Conservation (phyloP, 2,797 vertebrate genomes). For the Brachymystax lenok region DNA sequence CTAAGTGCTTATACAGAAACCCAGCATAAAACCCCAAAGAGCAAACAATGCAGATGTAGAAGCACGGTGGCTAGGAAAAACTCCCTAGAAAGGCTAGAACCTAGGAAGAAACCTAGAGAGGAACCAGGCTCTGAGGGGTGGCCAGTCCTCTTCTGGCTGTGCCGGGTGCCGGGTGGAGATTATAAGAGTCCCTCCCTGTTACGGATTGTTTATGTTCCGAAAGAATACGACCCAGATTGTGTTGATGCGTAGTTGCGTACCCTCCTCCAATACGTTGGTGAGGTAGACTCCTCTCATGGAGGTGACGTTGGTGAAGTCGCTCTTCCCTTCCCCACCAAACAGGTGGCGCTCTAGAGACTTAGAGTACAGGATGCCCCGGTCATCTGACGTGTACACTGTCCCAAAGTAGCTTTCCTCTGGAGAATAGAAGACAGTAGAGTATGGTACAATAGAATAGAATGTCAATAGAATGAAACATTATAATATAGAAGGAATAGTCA, state of each 20-base stretch:
- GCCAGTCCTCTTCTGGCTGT: too few relatives aligned
- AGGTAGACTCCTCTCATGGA: constrained; percentile 81
- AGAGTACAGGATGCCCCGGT: constrained; percentile 79
- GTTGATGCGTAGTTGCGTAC: constrained; percentile 41
- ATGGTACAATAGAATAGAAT: neutral
- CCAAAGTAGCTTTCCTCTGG: constrained; percentile 77
- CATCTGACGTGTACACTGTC: constrained; percentile 82
- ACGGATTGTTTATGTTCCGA: neutral
- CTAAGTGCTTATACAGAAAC: too few relatives aligned
- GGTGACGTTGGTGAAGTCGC: constrained; percentile 81
- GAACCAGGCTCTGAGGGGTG: too few relatives aligned
- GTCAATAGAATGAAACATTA: too few relatives aligned
- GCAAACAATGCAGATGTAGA: too few relatives aligned
- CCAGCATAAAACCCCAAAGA: too few relatives aligned
- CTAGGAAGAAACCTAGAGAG: too few relatives aligned
- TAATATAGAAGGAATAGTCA: neutral
- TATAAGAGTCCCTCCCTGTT: too few relatives aligned
- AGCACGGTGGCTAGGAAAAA: too few relatives aligned
- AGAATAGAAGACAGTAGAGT: constrained; percentile 23
- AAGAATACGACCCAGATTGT: neutral
- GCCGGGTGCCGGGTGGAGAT: too few relatives aligned
- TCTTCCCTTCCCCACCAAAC: constrained; percentile 78
- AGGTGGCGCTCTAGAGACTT: constrained; percentile 82
- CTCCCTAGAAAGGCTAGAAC: too few relatives aligned
- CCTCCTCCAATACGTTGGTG: constrained; percentile 76